Conservation (phyloP, 2,797 vertebrate genomes). For the Crenichthys baileyi region DNA sequence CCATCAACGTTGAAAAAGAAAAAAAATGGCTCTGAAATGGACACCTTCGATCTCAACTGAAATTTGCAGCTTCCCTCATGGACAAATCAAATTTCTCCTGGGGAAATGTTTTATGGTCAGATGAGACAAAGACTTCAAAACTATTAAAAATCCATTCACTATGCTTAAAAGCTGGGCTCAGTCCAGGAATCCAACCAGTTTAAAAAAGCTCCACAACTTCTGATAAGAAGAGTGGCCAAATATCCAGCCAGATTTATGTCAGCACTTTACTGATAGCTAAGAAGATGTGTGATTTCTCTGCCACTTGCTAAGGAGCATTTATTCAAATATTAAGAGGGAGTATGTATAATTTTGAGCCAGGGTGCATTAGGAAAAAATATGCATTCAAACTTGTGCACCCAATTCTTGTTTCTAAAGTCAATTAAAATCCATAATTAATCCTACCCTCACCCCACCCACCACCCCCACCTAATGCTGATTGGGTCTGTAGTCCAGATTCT, state of each 20-base stretch:
- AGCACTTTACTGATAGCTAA: background rate
- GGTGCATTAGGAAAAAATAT: background rate
- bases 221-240: background rate
- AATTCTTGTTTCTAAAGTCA: background rate
- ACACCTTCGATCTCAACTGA: background rate
- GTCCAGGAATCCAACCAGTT: background rate
- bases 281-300: background rate
- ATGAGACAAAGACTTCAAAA: background rate
- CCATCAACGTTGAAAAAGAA: background rate
- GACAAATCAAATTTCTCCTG: background rate
- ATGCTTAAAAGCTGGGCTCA: background rate
- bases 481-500: constrained; percentile 48
- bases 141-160: background rate
- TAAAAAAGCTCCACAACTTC: background rate
- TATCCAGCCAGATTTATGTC: background rate
- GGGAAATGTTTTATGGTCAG: background rate
- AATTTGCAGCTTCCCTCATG: background rate
- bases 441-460: background rate
- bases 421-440: background rate
- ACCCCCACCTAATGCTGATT: background rate
- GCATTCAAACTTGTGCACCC: background rate
- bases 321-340: background rate
- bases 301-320: background rate
- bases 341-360: background rate
- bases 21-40: background rate